Conservation (phyloP, 2,113 vertebrate species). For the Thermophis baileyi region DNA sequence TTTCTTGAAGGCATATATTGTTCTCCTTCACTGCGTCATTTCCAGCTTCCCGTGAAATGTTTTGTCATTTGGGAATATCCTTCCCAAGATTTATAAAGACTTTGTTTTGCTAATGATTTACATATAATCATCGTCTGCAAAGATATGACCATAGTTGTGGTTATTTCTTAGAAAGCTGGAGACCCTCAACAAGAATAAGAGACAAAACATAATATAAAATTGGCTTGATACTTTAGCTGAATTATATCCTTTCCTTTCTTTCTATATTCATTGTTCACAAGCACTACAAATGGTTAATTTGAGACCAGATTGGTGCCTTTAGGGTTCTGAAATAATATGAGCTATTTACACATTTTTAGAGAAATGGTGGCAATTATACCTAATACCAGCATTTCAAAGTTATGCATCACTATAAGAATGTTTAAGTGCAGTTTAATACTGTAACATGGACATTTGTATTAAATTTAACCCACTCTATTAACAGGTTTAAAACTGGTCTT, state of each 20-base stretch:
- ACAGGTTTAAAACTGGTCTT: not conserved
- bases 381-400: not conserved
- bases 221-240: not conserved
- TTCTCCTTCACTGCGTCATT: conserved; percentile 33
- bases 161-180: not conserved
- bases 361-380: not conserved
- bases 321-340: not conserved
- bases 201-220: conserved; percentile 14
- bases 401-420: not conserved
- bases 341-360: not conserved
- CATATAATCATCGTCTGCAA: conserved; percentile 11
- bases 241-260: not conserved
- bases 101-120: conserved; percentile 17
- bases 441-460: not conserved
- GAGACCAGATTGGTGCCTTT: not conserved
- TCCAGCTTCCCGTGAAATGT: conserved; percentile 32
- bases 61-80: conserved; percentile 13
- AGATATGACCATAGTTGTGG: not conserved
- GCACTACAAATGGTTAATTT: not conserved
- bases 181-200: not conserved
- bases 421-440: not conserved
- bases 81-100: conserved; percentile 15
- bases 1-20: conserved; percentile 26
- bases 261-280: not conserved
- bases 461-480: not conserved